Evolutionary conservation across 2,888 invertebrate genomes (phyloP).

Genomic region (Andrena trimmerana): DNA sequence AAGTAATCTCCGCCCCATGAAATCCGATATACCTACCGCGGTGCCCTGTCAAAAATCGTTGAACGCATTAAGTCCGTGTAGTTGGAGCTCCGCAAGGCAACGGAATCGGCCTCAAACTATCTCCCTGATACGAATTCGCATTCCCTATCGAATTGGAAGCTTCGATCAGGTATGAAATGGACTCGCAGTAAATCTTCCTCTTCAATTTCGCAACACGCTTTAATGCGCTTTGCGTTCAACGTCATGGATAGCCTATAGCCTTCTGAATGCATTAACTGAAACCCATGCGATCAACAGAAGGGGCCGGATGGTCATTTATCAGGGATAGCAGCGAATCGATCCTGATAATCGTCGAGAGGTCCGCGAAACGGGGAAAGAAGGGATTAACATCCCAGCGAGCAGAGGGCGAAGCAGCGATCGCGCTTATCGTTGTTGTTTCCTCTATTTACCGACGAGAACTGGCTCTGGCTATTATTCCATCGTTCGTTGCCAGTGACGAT

Average conservation of each 20-base stretch:
- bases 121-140: background rate
- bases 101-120: background rate
- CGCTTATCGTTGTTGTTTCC: slow-evolving; percentile 60
- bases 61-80: background rate
- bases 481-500: slow-evolving; percentile 49
- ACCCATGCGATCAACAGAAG: slow-evolving; percentile 35
- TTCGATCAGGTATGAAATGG: slow-evolving; percentile 46
- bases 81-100: background rate
- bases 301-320: slow-evolving; percentile 53
- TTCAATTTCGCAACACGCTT: slow-evolving; percentile 41
- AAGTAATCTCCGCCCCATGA: slow-evolving; percentile 24
- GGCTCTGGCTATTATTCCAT: slow-evolving; percentile 49
- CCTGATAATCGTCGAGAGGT: slow-evolving; percentile 41
- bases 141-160: slow-evolving; percentile 18
- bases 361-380: background rate
- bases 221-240: slow-evolving; percentile 39
- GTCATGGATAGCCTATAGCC: slow-evolving; percentile 19
- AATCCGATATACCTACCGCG: slow-evolving; percentile 9
- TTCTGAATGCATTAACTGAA: slow-evolving; percentile 44
- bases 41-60: background rate
- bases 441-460: slow-evolving; percentile 57
- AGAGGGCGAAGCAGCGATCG: slow-evolving; percentile 38
- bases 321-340: slow-evolving; percentile 54
- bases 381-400: slow-evolving; percentile 15
- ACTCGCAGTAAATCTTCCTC: slow-evolving; percentile 41